Evolutionary conservation across 2,888 invertebrate species (phyloP), one percentile per base, ranked within the genome.

Genomic region (Eupeodes latifasciatus): DNA sequence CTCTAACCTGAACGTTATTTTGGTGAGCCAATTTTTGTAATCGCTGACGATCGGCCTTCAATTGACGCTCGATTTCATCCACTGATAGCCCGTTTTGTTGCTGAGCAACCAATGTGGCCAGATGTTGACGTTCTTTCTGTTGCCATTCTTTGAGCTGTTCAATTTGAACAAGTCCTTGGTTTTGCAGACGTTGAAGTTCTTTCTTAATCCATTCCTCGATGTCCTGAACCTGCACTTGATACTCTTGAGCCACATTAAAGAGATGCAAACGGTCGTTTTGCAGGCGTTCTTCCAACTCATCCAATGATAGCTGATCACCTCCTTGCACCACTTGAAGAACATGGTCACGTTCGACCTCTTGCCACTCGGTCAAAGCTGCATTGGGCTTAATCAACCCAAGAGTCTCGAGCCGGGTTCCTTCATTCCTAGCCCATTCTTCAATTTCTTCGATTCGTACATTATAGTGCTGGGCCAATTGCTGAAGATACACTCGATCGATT

Each of bases 1-100:
- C 93, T 85, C 92, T 92, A 0, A 93, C 92, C 0, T 93, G 92
- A 0, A 92, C 92, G 78, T 93, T 93, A 67, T 93, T 92, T 75
- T 93, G 92, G 90, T 92, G 91, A 51, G 93, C 93, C 83, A 93
- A 91, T 2, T 91, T 91, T 74, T 92, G 92, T 91, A 93, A 91
- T 61, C 92, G 92, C 5, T 92, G 91, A 4, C 92, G 91, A 90
- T 93, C 93, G 19, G 92, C 91, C 34, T 90, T 91, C 27, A 93
- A 89, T 14, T 91, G 91, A 4, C 90, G 89, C 51, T 92, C 91
- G 14, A 93, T 88, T 53, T 93, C 93, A 49, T 91, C 92, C n/a
- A 92, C 91, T 34, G 92, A 93, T 90, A 91, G 92, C 40, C 91
- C 91, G 9, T 90, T 91, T 80, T 92, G 92, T 76, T 93, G 91